Base-by-base conservation (phyloP, 2,888 invertebrate species). In the Hirtodrosophila alboralis region DNA sequence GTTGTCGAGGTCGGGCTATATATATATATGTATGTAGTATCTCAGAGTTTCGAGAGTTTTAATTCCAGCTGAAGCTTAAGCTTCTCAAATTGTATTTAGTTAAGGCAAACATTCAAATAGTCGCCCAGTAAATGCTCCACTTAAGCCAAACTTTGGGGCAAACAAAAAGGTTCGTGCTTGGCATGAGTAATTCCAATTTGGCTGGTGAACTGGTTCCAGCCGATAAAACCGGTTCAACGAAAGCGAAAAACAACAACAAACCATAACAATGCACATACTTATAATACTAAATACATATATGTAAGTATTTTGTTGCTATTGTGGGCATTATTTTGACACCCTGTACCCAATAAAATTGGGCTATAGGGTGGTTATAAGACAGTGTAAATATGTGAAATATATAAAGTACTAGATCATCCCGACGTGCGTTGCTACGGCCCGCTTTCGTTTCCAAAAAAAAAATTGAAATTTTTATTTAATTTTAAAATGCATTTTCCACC, bases 1-100 rank as follows among this genome's bases (percentile, higher is more conserved):
- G 74, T 73, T 80, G 77, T 73, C 84, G 61, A 77, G 69, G 81
- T 76, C 84, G 68, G 43, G 48, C 45, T 34, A 12, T 28, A 30
- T n/a, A n/a, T n/a, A n/a, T n/a, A n/a, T n/a, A n/a, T n/a, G n/a
- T n/a, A n/a, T n/a, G n/a, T n/a, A n/a, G n/a, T n/a, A n/a, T n/a
- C n/a, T n/a, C n/a, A n/a, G n/a, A 18, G 18, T 5, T 18, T 18
- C 18, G 4, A 18, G 4, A 18, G 27, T 27, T 34, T n/a, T n/a
- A 16, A 23, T 9, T 34, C 2, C 31, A 27, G 37, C 28, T 52
- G 6, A 6, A 30, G 27, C 10, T 21, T 14, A 8, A 14, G 45
- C 21, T 30, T 4, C 14, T 31, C 31, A 27, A 60, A 52, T 18
- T 56, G 54, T 38, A 47, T 52, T 43, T 28, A 34, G n/a, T 67